Evolutionary conservation across 2,888 invertebrate genomes (phyloP).

Genomic region (Drosophila atripex): DNA sequence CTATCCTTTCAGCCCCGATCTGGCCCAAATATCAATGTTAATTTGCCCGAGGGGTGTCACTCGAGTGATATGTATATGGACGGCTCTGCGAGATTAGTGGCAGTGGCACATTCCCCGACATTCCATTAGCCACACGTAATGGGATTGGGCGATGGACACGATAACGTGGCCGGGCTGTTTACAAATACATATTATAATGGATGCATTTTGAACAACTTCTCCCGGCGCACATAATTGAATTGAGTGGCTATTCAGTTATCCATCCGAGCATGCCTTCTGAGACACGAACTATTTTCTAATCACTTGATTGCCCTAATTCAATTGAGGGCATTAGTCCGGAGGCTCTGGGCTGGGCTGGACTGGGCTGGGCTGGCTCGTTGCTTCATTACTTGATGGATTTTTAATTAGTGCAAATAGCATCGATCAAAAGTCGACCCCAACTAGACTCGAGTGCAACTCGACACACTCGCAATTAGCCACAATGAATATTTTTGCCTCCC

Average conservation of each 20-base stretch:
- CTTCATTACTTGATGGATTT: conserved; percentile 33
- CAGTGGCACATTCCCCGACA: neutral
- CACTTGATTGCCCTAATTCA: neutral
- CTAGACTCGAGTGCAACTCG: neutral
- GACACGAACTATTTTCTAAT: neutral
- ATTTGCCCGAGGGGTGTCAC: conserved; percentile 4
- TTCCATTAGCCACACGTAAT: neutral
- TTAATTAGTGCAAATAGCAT: conserved; percentile 42
- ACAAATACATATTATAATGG: neutral
- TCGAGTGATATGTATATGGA: neutral
- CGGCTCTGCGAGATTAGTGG: neutral
- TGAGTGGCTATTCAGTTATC: neutral
- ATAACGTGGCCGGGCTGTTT: too few relatives aligned
- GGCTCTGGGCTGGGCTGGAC: neutral
- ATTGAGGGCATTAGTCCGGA: neutral
- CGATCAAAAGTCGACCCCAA: conserved; percentile 22
- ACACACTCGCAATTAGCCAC: conserved; percentile 7
- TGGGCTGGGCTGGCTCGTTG: neutral
- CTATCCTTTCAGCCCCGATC: neutral
- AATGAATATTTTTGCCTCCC: conserved; percentile 6
- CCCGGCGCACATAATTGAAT: neutral
- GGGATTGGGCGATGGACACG: neutral
- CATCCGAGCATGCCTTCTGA: neutral
- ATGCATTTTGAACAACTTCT: neutral
- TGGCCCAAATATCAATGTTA: conserved; percentile 1